phyloP scores from a whole-genome alignment of 2,113 vertebrate species.

The Chaetodon auriga region DNA sequence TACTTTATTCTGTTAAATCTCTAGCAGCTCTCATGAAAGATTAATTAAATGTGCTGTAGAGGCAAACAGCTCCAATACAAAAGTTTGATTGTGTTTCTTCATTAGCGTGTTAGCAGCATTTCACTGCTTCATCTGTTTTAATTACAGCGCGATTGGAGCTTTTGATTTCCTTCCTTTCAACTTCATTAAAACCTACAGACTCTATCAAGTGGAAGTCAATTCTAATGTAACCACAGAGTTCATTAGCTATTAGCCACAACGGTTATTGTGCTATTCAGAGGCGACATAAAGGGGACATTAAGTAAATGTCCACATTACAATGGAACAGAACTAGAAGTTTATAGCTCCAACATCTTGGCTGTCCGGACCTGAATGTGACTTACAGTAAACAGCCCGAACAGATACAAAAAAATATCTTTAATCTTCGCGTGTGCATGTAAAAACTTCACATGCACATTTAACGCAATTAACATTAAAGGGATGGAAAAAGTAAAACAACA shows the following conservation, averaged over 20 bases:
- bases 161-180: background rate
- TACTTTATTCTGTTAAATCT: background rate
- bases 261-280: background rate
- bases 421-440: background rate
- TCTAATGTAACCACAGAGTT: background rate
- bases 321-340: background rate
- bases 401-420: conserved; percentile 3
- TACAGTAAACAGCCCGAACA: conserved; percentile 10
- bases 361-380: background rate
- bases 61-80: background rate
- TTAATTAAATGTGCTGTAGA: background rate
- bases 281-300: background rate
- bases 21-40: background rate
- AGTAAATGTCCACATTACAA: background rate
- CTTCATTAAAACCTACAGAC: too few relatives aligned
- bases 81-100: background rate
- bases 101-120: background rate
- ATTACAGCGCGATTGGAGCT: background rate
- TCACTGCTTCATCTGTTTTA: background rate
- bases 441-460: conserved; percentile 9
- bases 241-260: background rate
- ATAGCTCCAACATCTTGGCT: background rate
- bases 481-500: conserved; percentile 11
- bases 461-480: conserved; percentile 5
- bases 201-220: background rate